These are phyloP conservation scores for Orbicella faveolata DNA, from an alignment of 64 coral and sea anemone genomes.

Conservation along the genomic window DNA sequence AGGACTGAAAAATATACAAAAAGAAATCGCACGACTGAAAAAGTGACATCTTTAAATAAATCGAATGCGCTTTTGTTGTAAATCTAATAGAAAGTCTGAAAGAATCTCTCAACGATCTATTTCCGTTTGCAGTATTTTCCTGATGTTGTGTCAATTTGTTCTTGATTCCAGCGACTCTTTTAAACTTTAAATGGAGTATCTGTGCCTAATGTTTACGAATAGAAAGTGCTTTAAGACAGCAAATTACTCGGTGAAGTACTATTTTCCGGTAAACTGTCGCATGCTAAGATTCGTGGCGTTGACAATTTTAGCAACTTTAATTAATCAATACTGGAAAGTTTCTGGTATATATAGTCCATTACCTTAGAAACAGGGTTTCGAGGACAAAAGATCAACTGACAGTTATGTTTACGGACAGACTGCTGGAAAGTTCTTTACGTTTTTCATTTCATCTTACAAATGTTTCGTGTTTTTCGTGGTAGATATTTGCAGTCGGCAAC, in stretches of 20 bases:
- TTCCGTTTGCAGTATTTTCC: background rate
- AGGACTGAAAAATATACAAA: background rate
- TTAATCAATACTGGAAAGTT: background rate
- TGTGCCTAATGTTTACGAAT: background rate
- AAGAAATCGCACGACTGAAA: background rate
- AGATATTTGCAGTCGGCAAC: background rate
- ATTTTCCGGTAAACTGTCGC: background rate
- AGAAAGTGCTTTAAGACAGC: background rate
- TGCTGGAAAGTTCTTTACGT: background rate
- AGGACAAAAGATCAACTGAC: background rate
- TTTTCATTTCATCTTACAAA: background rate
- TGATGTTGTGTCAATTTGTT: background rate
- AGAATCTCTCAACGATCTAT: background rate
- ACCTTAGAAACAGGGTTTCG: background rate
- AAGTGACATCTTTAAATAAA: background rate
- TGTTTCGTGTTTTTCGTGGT: background rate
- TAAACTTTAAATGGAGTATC: background rate
- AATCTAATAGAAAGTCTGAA: background rate
- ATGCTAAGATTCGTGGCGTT: background rate
- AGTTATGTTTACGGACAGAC: background rate
- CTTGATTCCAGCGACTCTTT: background rate
- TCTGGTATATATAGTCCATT: background rate
- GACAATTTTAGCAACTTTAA: background rate
- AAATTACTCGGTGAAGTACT: background rate
- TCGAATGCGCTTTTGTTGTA: background rate